Evolutionary conservation across 2,113 vertebrate genomes (phyloP).

Genomic region (Setophaga coronata): DNA sequence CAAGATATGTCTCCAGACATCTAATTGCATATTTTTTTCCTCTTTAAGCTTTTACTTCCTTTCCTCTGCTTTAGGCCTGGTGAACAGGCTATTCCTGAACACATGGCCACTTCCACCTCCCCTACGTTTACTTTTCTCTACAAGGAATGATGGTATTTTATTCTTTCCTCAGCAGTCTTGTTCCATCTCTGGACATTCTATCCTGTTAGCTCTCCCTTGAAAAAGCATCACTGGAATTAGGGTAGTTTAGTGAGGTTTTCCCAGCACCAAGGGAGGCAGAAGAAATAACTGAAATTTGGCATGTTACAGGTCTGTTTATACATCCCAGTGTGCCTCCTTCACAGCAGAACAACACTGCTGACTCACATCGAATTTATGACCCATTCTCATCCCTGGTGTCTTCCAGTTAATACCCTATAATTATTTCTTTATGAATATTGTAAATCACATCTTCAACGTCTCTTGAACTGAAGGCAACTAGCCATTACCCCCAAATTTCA

Average conservation of each 20-base stretch:
- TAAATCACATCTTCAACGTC: background rate
- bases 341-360: background rate
- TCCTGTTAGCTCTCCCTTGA: background rate
- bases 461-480: background rate
- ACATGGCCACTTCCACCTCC: background rate
- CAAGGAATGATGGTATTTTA: background rate
- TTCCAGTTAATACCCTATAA: background rate
- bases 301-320: background rate
- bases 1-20: background rate
- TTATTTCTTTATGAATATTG: background rate
- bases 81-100: background rate
- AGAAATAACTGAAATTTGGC: background rate
- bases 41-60: background rate
- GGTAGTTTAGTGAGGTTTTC: background rate
- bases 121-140: background rate
- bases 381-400: background rate
- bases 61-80: background rate
- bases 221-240: background rate
- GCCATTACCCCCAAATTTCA: background rate
- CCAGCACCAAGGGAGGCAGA: background rate
- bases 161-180: background rate
- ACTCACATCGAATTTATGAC: background rate
- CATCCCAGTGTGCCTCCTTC: background rate
- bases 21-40: background rate
- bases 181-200: background rate